Percentiles rank a stretch among this genome's conserved stretches.
Evolutionary conservation across 2,113 vertebrate species (phyloP).

Genomic region (Macrotis lagotis): DNA sequence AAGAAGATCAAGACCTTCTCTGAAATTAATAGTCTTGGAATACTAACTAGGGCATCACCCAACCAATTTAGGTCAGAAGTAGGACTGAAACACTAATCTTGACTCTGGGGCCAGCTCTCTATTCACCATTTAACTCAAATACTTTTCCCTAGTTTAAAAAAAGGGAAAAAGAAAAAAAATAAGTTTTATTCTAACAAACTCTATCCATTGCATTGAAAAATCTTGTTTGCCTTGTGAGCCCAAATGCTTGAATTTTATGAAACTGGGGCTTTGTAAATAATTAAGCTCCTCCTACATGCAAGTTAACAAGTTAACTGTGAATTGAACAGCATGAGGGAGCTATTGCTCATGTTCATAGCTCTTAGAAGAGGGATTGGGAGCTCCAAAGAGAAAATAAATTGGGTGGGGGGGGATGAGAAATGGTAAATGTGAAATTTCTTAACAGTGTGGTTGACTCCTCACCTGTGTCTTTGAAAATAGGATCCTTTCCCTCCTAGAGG

Average conservation of each 20-base stretch:
- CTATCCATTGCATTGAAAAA: not conserved
- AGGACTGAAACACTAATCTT: not conserved
- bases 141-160: not conserved
- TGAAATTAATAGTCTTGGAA: not conserved
- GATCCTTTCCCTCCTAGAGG: not conserved
- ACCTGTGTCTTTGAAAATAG: not conserved
- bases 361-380: not conserved
- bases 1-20: not conserved
- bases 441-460: not conserved
- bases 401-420: not conserved
- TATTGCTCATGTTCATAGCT: not conserved
- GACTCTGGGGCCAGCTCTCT: not conserved
- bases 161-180: accelerated
- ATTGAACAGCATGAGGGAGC: not conserved
- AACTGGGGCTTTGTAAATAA: not conserved
- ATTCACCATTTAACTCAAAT: not conserved
- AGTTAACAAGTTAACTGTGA: not conserved
- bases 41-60: not conserved
- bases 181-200: not conserved
- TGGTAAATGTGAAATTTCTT: not conserved
- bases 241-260: not conserved
- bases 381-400: not conserved
- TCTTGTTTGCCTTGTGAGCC: not conserved
- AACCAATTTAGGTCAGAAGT: not conserved
- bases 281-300: not conserved